These are phyloP conservation scores for Geophilus truncorum DNA, from an alignment of 2,888 invertebrate genomes.

Conservation along the genomic window DNA sequence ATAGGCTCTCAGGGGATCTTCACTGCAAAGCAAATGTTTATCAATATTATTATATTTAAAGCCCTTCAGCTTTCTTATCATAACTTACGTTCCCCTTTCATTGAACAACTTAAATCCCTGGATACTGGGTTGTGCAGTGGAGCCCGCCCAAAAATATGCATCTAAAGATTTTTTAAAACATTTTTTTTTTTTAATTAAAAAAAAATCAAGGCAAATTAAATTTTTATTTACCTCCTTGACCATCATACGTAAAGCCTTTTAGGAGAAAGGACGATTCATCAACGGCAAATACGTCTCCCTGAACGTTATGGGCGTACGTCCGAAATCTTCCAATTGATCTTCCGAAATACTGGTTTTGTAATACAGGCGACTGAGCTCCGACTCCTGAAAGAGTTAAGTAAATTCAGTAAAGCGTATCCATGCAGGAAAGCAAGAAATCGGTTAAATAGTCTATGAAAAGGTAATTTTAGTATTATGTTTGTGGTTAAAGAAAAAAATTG, in stretches of 20 bases:
- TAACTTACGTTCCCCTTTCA: slow-evolving; percentile 32
- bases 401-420: neutral
- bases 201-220: neutral
- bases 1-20: slow-evolving; percentile 39
- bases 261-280: slow-evolving; percentile 81
- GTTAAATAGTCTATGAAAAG: neutral
- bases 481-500: neutral
- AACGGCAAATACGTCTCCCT: slow-evolving; percentile 77
- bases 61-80: neutral
- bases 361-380: neutral
- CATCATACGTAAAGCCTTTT: slow-evolving; percentile 83
- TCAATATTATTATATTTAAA: neutral
- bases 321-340: slow-evolving; percentile 31
- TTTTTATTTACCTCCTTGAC: slow-evolving; percentile 61
- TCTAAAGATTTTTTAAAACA: slow-evolving; percentile 32
- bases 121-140: slow-evolving; percentile 31
- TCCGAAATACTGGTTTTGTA: slow-evolving; percentile 32
- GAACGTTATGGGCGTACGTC: slow-evolving; percentile 32
- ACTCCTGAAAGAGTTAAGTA: neutral
- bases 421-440: too few species aligned
- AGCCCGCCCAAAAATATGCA: slow-evolving; percentile 37
- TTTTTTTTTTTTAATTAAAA: neutral
- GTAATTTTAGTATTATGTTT: neutral
- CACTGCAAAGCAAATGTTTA: slow-evolving; percentile 28
- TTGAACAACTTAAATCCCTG: slow-evolving; percentile 35